Evolutionary conservation across 1,140 invertebrate species (phyloP).

Genomic region (Neodiprion virginianus): DNA sequence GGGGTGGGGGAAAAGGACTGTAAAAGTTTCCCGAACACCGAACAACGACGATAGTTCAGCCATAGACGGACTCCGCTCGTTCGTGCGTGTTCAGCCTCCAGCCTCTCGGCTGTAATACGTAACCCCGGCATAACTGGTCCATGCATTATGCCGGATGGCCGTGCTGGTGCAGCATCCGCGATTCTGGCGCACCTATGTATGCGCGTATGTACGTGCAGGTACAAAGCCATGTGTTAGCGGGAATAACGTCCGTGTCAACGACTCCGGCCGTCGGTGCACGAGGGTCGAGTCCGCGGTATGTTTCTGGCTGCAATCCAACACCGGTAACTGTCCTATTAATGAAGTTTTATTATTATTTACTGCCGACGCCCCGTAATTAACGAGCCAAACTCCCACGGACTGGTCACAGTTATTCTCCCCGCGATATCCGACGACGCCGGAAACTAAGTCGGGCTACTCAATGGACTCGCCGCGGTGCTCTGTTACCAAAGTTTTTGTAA

Average conservation of each 20-base stretch:
- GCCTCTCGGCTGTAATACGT: not conserved
- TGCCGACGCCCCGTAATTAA: slow-evolving; percentile 42
- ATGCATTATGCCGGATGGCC: not conserved
- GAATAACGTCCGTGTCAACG: too few species aligned
- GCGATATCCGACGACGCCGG: too few species aligned
- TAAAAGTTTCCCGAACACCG: not conserved
- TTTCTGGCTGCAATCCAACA: slow-evolving; percentile 53
- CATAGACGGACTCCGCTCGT: not conserved
- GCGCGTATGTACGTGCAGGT: not conserved
- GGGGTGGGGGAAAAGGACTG: too few species aligned
- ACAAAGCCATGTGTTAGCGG: too few species aligned
- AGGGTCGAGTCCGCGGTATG: slow-evolving; percentile 40
- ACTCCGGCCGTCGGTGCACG: not conserved
- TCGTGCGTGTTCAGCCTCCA: not conserved
- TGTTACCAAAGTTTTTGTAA: too few species aligned
- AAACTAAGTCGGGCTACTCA: slow-evolving; percentile 9
- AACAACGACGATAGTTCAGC: not conserved
- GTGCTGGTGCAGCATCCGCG: not conserved
- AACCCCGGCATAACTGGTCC: not conserved
- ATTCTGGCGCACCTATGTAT: not conserved
- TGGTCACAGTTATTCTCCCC: too few species aligned
- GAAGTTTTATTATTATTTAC: slow-evolving; percentile 64
- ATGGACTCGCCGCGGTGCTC: too few species aligned
- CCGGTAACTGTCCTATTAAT: slow-evolving; percentile 59
- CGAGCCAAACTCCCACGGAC: not conserved